Evolutionary conservation across 2,797 vertebrate genomes (phyloP), one percentile per base, ranked within the genome.

Genomic region (Paramormyrops hopkinsi): DNA sequence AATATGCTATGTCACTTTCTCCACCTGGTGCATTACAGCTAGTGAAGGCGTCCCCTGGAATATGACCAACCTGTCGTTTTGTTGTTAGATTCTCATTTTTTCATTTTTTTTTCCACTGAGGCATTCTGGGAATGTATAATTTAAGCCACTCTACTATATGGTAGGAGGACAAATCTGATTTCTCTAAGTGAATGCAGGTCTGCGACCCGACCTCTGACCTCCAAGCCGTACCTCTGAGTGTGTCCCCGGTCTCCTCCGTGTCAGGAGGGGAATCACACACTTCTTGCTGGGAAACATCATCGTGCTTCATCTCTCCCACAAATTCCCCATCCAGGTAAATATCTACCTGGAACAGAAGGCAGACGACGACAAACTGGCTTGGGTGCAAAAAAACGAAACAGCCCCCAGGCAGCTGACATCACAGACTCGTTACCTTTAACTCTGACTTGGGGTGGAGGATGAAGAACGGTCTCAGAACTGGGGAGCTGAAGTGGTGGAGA

Each of bases 401-500:
- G 62, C 22, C 62, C 62, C 62, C 62, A 25, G 2, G 0, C 2
- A 12, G 12, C 29, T 33, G 29, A 73, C 65, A 37, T 73, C 29
- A 73, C 3, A 12, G 33, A 25, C 14, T 5, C 14, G 4, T 93
- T 37, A 98, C 97, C 95, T 97, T 95, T 88, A 97, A 90, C 84
- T 96, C 91, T 89, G 93, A 93, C 91, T 97, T 97, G 0, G 97
- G 96, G 88, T 97, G 95, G 5, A 96, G 86, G 92, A 97, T 98
- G 93, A 97, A 98, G 92, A 97, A 97, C 0, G 96, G 96, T 91
- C 97, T 98, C 90, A 98, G 92, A 89, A 98, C 95, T 0, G 96
- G 96, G 89, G 97, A 97, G 88, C 97, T 97, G 93, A 11, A 92
- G n/a, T 12, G 33, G 1, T 88, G 9, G 62, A 0, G 92, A 88